Evolutionary conservation across 2,888 invertebrate genomes (phyloP).

Genomic region (Drosophila longiperda): DNA sequence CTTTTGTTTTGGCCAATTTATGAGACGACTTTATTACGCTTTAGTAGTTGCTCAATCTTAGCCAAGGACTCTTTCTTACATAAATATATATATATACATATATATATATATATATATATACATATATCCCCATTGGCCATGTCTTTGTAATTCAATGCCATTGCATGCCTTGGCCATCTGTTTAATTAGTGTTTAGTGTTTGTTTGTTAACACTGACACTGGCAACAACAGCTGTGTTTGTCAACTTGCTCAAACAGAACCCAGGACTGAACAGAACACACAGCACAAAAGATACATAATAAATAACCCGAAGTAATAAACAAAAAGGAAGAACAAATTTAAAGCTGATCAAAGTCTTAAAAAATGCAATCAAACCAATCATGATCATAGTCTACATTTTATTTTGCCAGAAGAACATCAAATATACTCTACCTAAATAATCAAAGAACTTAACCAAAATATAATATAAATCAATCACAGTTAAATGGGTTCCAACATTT

Average conservation of each 20-base stretch:
- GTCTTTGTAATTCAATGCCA: conserved; percentile 49
- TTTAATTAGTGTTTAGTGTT: conserved; percentile 47
- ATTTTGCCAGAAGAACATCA: background rate
- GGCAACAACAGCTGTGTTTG: conserved; percentile 69
- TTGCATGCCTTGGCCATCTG: conserved; percentile 46
- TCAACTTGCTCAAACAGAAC: conserved; percentile 26
- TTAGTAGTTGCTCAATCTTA: conserved; percentile 17
- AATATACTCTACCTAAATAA: background rate
- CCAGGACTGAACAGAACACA: background rate
- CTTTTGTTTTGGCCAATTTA: conserved; percentile 48
- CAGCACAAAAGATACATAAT: background rate
- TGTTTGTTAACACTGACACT: conserved; percentile 5
- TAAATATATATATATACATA: background rate
- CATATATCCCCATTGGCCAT: background rate
- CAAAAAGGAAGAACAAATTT: too few species aligned
- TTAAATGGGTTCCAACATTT: background rate
- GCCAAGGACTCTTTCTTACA: conserved; percentile 28
- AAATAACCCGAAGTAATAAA: background rate
- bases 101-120: background rate
- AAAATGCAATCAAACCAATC: background rate
- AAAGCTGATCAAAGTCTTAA: background rate
- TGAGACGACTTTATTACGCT: conserved; percentile 21
- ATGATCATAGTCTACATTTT: background rate
- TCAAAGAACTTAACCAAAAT: background rate
- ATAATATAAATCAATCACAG: too few species aligned